Evolutionary conservation across 2,797 vertebrate genomes (phyloP), one percentile per base, ranked within the genome.

Genomic region (Acipenser transmontanus): DNA sequence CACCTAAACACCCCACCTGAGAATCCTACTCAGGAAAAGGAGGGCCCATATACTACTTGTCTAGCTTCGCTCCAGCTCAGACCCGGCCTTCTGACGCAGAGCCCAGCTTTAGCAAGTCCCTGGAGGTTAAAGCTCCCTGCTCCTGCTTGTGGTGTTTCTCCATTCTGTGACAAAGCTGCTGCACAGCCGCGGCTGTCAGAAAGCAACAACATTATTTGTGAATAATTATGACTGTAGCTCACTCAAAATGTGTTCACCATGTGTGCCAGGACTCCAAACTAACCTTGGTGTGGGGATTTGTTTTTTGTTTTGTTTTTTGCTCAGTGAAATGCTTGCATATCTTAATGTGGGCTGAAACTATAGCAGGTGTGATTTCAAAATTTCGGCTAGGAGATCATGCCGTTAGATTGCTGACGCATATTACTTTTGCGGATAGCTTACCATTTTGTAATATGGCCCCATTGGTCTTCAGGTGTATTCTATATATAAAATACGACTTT

Each of bases 321-420:
- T 54, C 8, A 6, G 56, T 66, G 66, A 64, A 67, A 72, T 74
- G 69, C 71, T 63, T 70, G 72, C 68, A 67, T 5, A 54, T 54
- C 9, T 72, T 71, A 67, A 77, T 80, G 85, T 84, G 75, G 88
- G 84, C 49, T 0, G 62, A 3, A 78, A 84, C 82, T 84, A 77
- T 86, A 84, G 76, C 71, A 78, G 70, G 17, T 47, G 59, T 71
- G 64, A 61, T 62, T 66, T 77, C 76, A 74, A 57, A 69, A 78
- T 79, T 63, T 72, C 63, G 8, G n/a, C 61, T 34, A 34, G 34
- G 4, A 34, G 34, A 4, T 34, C 34, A 34, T 34, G 34, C 34
- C 34, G 2, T 34, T 34, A 34, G 34, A 4, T 34, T 34, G 20
- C 20, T 34, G 34, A 34, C 34, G 34, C 34, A 34, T 34, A 34